A percentile compares a stretch with the other conserved stretches of the same genome.
phyloP scores from a whole-genome alignment of 2,888 invertebrate genomes.

The Netelia virgata region DNA sequence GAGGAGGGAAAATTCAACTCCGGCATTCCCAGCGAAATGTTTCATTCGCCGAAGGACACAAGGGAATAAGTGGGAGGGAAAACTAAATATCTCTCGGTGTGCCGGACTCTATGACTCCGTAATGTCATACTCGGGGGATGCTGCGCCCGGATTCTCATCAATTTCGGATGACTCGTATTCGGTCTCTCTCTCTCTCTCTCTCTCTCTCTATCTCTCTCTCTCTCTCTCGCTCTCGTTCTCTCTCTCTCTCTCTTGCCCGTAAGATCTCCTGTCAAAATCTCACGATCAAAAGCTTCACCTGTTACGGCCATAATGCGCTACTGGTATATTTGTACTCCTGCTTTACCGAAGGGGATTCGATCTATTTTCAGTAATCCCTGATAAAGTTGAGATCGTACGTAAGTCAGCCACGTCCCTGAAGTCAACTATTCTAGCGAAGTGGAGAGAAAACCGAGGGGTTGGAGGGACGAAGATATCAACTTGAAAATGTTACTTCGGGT shows the following conservation, averaged over 20 bases:
- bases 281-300: too few species aligned
- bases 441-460: neutral
- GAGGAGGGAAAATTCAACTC: conserved; percentile 40
- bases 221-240: too few species aligned
- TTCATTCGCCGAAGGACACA: conserved; percentile 39
- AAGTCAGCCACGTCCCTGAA: conserved; percentile 6
- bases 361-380: conserved; percentile 3
- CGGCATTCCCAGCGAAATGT: conserved; percentile 25
- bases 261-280: too few species aligned
- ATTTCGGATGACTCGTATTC: conserved; percentile 45
- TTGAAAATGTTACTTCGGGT: neutral
- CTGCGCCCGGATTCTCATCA: conserved; percentile 55
- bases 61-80: conserved; percentile 22
- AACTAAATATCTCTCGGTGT: conserved; percentile 37
- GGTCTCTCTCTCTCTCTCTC: too few species aligned
- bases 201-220: too few species aligned
- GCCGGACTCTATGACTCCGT: conserved; percentile 55
- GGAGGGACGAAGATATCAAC: neutral
- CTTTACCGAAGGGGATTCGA: neutral
- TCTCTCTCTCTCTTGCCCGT: too few species aligned
- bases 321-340: neutral
- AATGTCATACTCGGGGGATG: conserved; percentile 53
- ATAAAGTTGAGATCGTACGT: neutral
- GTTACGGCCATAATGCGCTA: neutral
- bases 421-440: too few species aligned